Evolutionary conservation across 2,113 vertebrate genomes (phyloP).

Genomic region (Melanerpes formicivorus): DNA sequence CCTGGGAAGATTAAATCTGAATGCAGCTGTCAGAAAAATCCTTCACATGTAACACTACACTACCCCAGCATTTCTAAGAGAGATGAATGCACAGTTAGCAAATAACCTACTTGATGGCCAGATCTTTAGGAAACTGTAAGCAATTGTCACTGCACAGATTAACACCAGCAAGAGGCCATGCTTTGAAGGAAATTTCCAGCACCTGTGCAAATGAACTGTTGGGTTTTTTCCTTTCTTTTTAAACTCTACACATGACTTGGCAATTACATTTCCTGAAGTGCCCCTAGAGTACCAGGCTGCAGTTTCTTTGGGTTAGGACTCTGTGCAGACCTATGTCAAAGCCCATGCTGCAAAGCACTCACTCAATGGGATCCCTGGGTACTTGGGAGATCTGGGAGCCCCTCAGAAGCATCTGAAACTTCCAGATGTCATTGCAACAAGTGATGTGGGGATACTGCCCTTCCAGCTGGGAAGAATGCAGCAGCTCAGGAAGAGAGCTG

Average conservation of each 20-base stretch:
- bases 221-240: background rate
- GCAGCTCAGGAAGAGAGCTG: background rate
- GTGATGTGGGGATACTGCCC: background rate
- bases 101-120: background rate
- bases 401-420: rapidly evolving
- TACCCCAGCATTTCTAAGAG: background rate
- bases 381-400: background rate
- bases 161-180: background rate
- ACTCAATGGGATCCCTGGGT: background rate
- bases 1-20: background rate
- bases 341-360: rapidly evolving
- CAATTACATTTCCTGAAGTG: background rate
- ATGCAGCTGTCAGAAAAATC: background rate
- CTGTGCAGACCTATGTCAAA: background rate
- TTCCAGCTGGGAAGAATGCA: background rate
- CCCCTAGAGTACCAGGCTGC: background rate
- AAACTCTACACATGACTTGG: background rate
- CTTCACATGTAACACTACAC: rapidly evolving
- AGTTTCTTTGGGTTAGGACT: background rate
- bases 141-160: background rate
- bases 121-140: background rate
- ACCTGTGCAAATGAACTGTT: background rate
- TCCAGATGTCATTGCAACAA: background rate
- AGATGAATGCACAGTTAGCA: background rate
- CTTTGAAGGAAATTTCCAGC: background rate